Evolutionary conservation across 2,888 invertebrate species (phyloP).

Genomic region (Meghimatium bilineatum): DNA sequence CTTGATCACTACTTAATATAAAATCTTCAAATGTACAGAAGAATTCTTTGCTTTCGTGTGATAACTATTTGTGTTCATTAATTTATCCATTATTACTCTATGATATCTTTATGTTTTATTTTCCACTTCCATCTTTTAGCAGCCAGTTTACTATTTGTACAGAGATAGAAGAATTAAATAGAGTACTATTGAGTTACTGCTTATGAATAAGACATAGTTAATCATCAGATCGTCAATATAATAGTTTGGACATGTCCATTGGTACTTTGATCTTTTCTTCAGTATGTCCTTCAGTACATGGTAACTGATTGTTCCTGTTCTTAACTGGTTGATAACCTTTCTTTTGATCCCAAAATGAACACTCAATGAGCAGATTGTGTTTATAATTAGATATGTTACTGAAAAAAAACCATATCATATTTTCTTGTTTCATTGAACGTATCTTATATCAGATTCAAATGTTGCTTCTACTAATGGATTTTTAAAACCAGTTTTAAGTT

Average conservation of each 20-base stretch:
- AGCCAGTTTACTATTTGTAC: neutral
- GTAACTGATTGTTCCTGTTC: no score
- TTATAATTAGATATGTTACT: neutral
- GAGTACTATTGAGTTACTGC: neutral
- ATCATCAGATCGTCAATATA: no score
- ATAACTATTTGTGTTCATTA: neutral
- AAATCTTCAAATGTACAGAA: neutral
- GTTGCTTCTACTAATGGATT: no score
- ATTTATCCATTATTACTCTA: neutral
- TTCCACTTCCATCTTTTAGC: neutral
- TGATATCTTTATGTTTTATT: neutral
- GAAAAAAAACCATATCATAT: constrained; percentile 17
- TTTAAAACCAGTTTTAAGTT: no score
- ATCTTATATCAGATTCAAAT: neutral
- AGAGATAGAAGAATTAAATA: neutral
- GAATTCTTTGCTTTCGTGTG: constrained; percentile 4
- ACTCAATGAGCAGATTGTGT: neutral
- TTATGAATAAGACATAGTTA: no score
- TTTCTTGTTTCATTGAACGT: neutral
- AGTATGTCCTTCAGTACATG: no score
- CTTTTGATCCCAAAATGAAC: no score
- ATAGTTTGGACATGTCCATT: no score
- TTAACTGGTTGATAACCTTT: no score
- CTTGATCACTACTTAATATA: neutral
- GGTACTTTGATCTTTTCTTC: no score